Conservation (phyloP, 1,140 invertebrate genomes). For the Cydia splendana region DNA sequence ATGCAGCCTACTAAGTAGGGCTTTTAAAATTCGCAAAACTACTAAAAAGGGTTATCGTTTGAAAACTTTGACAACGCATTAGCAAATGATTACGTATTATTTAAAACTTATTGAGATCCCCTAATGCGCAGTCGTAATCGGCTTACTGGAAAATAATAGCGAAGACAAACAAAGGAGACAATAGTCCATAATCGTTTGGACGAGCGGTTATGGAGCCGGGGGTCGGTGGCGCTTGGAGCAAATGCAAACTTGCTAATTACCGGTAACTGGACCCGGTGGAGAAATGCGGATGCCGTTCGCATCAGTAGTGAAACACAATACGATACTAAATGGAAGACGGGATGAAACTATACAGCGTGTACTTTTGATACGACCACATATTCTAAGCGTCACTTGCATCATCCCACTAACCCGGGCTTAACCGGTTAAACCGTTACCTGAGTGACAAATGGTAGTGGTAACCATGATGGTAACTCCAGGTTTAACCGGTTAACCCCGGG, state of each 20-base stretch:
- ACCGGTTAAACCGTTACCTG: too few species aligned
- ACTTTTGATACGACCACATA: too few species aligned
- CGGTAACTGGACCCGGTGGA: conserved; percentile 32
- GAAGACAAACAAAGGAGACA: conserved; percentile 51
- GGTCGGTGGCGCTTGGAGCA: conserved; percentile 39
- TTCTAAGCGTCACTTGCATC: too few species aligned
- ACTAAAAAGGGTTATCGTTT: conserved; percentile 14
- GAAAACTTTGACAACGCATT: conserved; percentile 2
- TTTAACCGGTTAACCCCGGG: too few species aligned
- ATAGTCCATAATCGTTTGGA: conserved; percentile 55
- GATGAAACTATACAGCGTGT: neutral
- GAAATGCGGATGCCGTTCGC: neutral
- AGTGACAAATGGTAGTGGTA: too few species aligned
- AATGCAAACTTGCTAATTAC: conserved; percentile 51
- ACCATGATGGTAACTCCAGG: too few species aligned
- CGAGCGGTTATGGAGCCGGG: conserved; percentile 46
- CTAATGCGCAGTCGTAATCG: conserved; percentile 38
- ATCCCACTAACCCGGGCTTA: too few species aligned
- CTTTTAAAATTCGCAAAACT: conserved; percentile 21
- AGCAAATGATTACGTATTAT: neutral
- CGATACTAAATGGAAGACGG: neutral
- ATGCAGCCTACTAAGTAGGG: neutral
- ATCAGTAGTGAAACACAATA: neutral
- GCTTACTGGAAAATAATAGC: conserved; percentile 42
- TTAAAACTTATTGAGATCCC: conserved; percentile 38